A percentile compares a stretch with the other conserved stretches of the same genome.
Conservation (phyloP, 1,140 invertebrate genomes). For the Tetragonula clypearis region DNA sequence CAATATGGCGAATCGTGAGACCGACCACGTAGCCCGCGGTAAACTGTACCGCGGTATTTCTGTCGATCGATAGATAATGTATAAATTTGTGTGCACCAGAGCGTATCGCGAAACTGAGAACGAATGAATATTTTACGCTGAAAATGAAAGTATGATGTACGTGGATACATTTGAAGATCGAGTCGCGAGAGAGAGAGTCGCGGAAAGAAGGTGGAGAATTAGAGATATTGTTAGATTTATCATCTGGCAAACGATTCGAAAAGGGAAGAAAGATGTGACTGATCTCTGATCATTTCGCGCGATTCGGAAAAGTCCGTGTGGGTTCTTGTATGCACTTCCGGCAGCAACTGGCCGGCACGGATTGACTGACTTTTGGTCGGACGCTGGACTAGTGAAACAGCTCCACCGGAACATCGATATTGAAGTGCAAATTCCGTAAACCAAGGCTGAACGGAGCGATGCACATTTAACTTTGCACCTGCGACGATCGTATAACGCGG, state of each 20-base stretch:
- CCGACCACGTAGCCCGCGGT: background rate
- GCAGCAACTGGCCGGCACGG: background rate
- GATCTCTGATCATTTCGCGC: background rate
- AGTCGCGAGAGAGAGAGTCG: no score
- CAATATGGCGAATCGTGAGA: background rate
- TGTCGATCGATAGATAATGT: background rate
- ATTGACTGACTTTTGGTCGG: conserved; percentile 13
- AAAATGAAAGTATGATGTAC: background rate
- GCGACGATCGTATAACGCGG: conserved; percentile 54
- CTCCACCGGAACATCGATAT: conserved; percentile 19
- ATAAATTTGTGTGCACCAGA: no score
- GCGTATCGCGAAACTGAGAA: background rate
- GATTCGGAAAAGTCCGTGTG: background rate
- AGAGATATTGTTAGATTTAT: no score
- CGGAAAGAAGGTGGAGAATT: no score
- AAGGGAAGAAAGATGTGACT: background rate
- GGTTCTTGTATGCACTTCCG: background rate
- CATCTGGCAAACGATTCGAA: background rate
- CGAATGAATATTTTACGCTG: no score
- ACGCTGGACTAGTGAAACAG: background rate
- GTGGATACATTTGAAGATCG: background rate
- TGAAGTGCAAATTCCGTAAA: conserved; percentile 51
- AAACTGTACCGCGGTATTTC: background rate
- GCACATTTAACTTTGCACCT: conserved; percentile 52
- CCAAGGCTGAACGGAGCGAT: conserved; percentile 22